These are phyloP conservation scores for Philonicus albiceps DNA, from an alignment of 2,888 invertebrate species.

Conservation along the genomic window DNA sequence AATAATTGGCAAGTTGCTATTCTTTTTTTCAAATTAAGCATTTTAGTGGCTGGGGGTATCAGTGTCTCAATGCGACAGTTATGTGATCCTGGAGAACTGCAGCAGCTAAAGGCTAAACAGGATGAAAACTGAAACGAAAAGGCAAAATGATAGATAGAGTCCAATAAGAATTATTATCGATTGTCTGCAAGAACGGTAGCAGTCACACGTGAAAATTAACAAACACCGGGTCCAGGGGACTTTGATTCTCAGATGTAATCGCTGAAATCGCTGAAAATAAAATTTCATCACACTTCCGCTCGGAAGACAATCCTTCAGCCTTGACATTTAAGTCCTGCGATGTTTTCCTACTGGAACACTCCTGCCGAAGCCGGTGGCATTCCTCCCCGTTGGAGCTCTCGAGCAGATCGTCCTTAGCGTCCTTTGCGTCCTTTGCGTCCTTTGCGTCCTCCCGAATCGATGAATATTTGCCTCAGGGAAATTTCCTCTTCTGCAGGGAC, in stretches of 20 bases:
- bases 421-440: neutral
- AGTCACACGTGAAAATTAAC: neutral
- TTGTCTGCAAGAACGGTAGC: neutral
- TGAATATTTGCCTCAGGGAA: neutral
- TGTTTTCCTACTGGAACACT: neutral
- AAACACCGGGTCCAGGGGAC: neutral
- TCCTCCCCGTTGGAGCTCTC: neutral
- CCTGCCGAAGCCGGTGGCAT: neutral
- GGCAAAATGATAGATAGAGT: neutral
- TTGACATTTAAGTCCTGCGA: neutral
- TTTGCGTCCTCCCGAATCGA: neutral
- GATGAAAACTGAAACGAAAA: neutral
- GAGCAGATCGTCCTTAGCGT: neutral
- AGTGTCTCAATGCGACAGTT: no score
- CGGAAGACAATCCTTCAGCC: neutral
- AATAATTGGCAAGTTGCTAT: no score
- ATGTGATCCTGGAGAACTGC: no score
- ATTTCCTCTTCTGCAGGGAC: neutral
- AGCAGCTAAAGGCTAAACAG: no score
- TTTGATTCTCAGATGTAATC: neutral
- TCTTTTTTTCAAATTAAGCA: no score
- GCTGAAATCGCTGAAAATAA: neutral
- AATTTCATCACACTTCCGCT: neutral
- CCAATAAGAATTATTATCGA: neutral
- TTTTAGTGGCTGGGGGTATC: no score